phyloP scores from a whole-genome alignment of 2,113 vertebrate species.

The Rhadina sibilatrix region DNA sequence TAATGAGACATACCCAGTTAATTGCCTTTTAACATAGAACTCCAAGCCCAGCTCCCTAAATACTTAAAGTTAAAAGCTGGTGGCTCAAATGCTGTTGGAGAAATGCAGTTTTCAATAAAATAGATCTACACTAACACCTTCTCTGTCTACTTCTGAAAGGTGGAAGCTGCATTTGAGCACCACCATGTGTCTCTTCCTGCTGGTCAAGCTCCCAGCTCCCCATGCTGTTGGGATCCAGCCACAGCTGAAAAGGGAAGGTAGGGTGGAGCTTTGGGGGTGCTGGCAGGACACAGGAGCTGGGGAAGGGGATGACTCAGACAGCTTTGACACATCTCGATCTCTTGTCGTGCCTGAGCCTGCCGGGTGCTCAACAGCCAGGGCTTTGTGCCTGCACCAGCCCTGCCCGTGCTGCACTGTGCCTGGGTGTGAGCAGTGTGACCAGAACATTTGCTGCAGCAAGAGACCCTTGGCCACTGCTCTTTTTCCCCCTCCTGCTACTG shows the following conservation, averaged over 20 bases:
- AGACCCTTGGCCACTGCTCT: background rate
- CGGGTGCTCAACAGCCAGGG: fast-evolving
- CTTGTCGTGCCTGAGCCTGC: background rate
- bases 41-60: background rate
- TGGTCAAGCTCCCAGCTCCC: background rate
- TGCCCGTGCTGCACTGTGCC: fast-evolving
- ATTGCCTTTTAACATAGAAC: background rate
- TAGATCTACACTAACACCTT: background rate
- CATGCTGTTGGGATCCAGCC: background rate
- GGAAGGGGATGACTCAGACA: background rate
- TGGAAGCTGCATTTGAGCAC: background rate
- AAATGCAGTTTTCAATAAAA: background rate
- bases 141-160: background rate
- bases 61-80: background rate
- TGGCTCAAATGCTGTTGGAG: background rate
- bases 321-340: fast-evolving
- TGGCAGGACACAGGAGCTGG: background rate
- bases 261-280: background rate
- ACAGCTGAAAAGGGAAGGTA: background rate
- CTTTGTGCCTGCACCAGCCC: background rate
- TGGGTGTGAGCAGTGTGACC: fast-evolving
- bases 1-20: background rate
- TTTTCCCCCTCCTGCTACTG: background rate
- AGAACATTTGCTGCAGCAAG: background rate
- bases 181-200: fast-evolving